These are phyloP conservation scores for Acanthopagrus latus DNA, from an alignment of 2,797 vertebrate species.

Conservation along the genomic window DNA sequence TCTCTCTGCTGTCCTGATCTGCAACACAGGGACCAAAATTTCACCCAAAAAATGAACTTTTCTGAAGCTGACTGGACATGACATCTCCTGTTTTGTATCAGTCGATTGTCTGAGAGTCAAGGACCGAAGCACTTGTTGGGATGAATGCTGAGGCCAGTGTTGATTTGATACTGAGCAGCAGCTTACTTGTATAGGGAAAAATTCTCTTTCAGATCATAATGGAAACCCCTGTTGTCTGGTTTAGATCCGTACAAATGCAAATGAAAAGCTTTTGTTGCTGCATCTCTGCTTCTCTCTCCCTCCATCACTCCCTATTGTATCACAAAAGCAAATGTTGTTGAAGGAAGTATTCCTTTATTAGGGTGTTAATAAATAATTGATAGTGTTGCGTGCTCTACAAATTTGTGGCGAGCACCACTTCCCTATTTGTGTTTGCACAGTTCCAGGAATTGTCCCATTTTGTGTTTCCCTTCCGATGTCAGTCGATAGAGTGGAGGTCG, in stretches of 20 bases:
- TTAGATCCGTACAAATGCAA: conserved; percentile 52
- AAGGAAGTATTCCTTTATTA: conserved; percentile 76
- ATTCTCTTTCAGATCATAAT: conserved; percentile 12
- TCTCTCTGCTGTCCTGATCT: conserved; percentile 42
- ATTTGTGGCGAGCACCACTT: conserved; percentile 72
- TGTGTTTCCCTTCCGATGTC: conserved; percentile 80
- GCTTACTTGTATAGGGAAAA: conserved; percentile 36
- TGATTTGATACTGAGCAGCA: conserved; percentile 68
- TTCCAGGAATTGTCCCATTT: conserved; percentile 83
- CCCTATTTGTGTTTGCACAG: conserved; percentile 79
- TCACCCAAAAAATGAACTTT: conserved; percentile 10
- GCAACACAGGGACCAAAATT: conserved; percentile 18
- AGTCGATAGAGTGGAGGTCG: conserved; percentile 78
- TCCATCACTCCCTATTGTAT: conserved; percentile 46
- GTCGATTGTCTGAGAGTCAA: conserved; percentile 49
- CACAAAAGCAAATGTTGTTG: conserved; percentile 53
- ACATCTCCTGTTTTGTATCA: conserved; percentile 66
- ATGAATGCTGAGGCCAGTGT: conserved; percentile 37
- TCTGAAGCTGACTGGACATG: conserved; percentile 46
- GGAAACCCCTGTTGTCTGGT: conserved; percentile 56
- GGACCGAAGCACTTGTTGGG: conserved; percentile 46
- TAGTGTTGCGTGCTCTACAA: conserved; percentile 67
- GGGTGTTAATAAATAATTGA: conserved; percentile 84
- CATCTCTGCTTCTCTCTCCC: conserved; percentile 9
- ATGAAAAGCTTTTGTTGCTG: conserved; percentile 27